phyloP scores from a whole-genome alignment of 2,113 vertebrate species.

The Chaenogobius annularis region DNA sequence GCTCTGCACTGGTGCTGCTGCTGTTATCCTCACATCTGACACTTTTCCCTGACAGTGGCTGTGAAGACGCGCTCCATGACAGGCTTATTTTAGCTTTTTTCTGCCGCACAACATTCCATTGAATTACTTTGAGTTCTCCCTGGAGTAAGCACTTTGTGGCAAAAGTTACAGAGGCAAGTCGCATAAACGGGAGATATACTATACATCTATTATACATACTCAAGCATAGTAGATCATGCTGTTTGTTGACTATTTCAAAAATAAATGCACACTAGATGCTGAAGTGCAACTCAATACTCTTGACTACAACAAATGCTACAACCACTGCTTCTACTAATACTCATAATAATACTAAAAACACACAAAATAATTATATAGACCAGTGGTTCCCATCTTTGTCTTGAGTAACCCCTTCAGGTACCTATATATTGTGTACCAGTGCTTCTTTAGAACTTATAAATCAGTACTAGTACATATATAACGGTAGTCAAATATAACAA shows the following conservation, averaged over 20 bases:
- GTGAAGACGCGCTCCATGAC: background rate
- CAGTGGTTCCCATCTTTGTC: too few species aligned
- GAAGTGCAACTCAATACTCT: background rate
- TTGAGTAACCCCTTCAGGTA: too few species aligned
- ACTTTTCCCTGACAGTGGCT: conserved; percentile 6
- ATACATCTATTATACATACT: conserved; percentile 35
- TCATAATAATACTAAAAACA: too few species aligned
- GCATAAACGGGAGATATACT: conserved; percentile 31
- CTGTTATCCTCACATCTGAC: conserved; percentile 18
- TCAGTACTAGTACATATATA: too few species aligned
- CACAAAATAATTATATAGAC: too few species aligned
- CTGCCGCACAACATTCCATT: background rate
- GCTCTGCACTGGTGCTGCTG: conserved; percentile 23
- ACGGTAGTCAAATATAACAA: too few species aligned
- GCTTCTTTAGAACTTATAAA: too few species aligned
- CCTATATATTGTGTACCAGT: too few species aligned
- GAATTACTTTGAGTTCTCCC: conserved; percentile 11
- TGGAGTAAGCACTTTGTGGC: conserved; percentile 6
- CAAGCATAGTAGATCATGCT: conserved; percentile 28
- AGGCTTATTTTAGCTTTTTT: conserved; percentile 9
- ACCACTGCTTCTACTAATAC: background rate
- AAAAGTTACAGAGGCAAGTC: conserved; percentile 7
- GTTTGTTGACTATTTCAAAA: conserved; percentile 7
- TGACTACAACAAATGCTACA: background rate
- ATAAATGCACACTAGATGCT: background rate